phyloP scores from a whole-genome alignment of 1,140 invertebrate species.

The Saxidomus purpurata region DNA sequence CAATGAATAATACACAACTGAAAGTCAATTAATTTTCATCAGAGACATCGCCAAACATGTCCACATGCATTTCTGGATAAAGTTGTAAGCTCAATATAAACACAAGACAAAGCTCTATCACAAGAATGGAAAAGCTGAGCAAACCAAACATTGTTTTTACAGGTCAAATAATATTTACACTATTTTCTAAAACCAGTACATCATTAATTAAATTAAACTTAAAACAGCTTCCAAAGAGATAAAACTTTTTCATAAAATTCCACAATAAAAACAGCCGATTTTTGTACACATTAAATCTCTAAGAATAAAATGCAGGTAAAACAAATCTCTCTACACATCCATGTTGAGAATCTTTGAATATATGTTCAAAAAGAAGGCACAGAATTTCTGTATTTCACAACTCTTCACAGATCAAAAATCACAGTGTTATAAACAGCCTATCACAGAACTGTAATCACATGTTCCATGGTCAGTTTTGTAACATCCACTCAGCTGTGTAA shows the following conservation, averaged over 20 bases:
- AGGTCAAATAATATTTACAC: too few species aligned
- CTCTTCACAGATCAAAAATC: neutral
- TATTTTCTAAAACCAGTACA: neutral
- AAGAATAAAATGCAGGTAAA: neutral
- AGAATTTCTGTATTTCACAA: neutral
- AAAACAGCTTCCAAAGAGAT: neutral
- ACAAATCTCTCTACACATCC: neutral
- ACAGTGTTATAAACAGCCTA: neutral
- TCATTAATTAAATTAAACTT: neutral
- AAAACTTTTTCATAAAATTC: too few species aligned
- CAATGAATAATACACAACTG: too few species aligned
- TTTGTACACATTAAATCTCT: neutral
- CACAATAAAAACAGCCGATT: neutral
- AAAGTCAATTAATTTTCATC: conserved; percentile 60
- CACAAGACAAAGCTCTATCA: conserved; percentile 56
- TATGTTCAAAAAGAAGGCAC: neutral
- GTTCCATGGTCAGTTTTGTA: neutral
- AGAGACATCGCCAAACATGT: conserved; percentile 55
- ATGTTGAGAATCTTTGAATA: neutral
- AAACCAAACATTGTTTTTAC: conserved; percentile 50
- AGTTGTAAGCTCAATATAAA: conserved; percentile 47
- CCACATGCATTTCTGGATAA: conserved; percentile 48
- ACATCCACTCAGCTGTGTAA: neutral
- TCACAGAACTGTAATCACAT: neutral
- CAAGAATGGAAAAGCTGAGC: conserved; percentile 50